Evolutionary conservation across 2,113 vertebrate genomes (phyloP).

Genomic region (Nothobranchius kuhntae): DNA sequence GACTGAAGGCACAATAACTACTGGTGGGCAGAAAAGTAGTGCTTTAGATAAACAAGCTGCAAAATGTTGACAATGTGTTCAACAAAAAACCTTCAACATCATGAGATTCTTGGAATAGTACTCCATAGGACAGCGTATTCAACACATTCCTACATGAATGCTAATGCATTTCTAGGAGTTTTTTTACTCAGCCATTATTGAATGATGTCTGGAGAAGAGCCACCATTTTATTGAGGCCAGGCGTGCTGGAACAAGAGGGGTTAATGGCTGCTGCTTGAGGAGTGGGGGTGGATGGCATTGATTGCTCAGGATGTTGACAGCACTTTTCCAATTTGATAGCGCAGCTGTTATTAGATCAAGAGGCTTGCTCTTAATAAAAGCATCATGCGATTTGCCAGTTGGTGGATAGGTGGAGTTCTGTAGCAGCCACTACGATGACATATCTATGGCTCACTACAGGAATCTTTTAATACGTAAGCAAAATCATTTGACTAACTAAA

Average conservation of each 20-base stretch:
- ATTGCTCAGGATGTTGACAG: constrained; percentile 79
- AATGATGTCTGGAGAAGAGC: constrained; percentile 64
- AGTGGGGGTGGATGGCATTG: constrained; percentile 72
- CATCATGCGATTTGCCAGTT: constrained; percentile 47
- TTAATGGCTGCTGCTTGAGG: constrained; percentile 73
- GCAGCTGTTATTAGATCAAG: constrained; percentile 72
- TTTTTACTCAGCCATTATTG: constrained; percentile 68
- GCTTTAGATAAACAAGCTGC: not conserved
- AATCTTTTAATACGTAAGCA: constrained; percentile 16
- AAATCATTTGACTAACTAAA: not conserved
- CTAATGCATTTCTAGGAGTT: constrained; percentile 54
- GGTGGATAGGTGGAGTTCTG: constrained; percentile 17
- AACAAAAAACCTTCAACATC: constrained; percentile 14
- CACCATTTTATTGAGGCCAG: constrained; percentile 75
- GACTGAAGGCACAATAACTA: fast-evolving
- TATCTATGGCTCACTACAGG: constrained; percentile 7
- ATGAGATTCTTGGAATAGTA: constrained; percentile 55
- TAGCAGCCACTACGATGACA: not conserved
- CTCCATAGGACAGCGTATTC: constrained; percentile 23
- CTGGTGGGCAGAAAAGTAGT: not conserved
- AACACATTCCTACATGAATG: constrained; percentile 36
- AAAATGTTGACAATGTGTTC: not conserved
- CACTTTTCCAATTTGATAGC: constrained; percentile 76
- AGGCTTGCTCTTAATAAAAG: constrained; percentile 61
- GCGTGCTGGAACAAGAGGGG: constrained; percentile 73